Conservation (phyloP, 2,888 invertebrate genomes). For the Erpobdella octoculata region DNA sequence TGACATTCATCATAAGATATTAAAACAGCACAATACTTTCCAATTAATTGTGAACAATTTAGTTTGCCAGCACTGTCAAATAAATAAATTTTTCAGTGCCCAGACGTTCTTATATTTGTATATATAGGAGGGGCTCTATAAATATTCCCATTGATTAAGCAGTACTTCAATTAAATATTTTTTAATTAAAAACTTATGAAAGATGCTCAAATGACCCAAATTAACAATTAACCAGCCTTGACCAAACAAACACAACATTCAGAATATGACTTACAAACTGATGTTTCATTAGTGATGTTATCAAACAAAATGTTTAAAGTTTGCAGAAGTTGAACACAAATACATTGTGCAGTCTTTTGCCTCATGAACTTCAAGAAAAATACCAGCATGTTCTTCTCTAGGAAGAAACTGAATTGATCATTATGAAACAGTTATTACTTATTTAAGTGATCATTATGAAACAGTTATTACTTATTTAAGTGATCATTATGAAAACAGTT, state of each 20-base stretch:
- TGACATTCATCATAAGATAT: too few relatives aligned
- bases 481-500: neutral
- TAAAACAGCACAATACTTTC: too few relatives aligned
- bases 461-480: neutral
- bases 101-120: too few relatives aligned
- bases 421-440: neutral
- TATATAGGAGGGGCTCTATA: too few relatives aligned
- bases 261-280: constrained; percentile 74
- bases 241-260: neutral
- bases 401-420: constrained; percentile 70
- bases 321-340: constrained; percentile 93
- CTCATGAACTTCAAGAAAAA: constrained; percentile 95
- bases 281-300: constrained; percentile 96
- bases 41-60: too few relatives aligned
- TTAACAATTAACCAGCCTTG: neutral
- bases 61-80: too few relatives aligned
- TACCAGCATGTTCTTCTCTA: constrained; percentile 97
- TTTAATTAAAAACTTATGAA: neutral
- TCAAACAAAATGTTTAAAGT: constrained; percentile 97
- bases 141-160: too few relatives aligned
- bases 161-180: neutral
- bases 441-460: neutral
- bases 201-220: neutral
- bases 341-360: constrained; percentile 90
- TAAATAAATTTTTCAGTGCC: too few relatives aligned